Percentiles rank a stretch among this genome's conserved stretches.
These are phyloP conservation scores for Gymnocephalus cernua DNA, from an alignment of 2,113 vertebrate species.

Conservation along the genomic window DNA sequence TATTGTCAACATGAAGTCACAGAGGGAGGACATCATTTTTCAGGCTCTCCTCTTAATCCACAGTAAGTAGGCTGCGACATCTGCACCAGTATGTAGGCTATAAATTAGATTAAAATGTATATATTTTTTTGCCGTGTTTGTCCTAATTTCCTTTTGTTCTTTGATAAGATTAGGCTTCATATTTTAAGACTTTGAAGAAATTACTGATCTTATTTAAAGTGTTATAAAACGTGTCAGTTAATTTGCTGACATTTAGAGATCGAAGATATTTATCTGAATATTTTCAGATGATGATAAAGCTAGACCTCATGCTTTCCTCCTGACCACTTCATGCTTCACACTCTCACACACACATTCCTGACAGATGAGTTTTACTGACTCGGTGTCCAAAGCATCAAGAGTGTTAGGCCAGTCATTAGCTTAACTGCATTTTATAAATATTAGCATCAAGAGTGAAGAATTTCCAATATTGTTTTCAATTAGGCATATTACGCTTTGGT, in stretches of 20 bases:
- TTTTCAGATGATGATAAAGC: slow-evolving; percentile 18
- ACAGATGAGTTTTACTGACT: slow-evolving; percentile 21
- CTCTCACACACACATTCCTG: slow-evolving; percentile 24
- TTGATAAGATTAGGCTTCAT: not conserved
- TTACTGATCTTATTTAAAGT: not conserved
- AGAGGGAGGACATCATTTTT: slow-evolving; percentile 42
- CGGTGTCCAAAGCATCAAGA: not conserved
- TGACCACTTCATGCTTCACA: slow-evolving; percentile 3
- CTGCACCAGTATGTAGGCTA: not conserved
- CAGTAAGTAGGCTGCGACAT: slow-evolving; percentile 62
- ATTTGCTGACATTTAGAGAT: not conserved
- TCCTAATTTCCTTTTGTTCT: not conserved
- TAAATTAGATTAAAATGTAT: not conserved
- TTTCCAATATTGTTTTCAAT: not conserved
- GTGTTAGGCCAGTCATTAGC: not conserved
- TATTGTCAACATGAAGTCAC: slow-evolving; percentile 47
- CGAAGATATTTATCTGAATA: not conserved
- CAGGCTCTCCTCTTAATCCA: slow-evolving; percentile 61
- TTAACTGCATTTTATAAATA: not conserved
- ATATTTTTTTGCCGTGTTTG: no score
- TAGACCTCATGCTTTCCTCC: not conserved
- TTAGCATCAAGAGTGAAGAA: not conserved
- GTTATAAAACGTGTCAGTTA: no score
- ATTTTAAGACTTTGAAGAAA: not conserved
- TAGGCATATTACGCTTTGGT: not conserved